These are phyloP conservation scores for Trachelus tabidus DNA, from an alignment of 2,888 invertebrate genomes.

Conservation along the genomic window DNA sequence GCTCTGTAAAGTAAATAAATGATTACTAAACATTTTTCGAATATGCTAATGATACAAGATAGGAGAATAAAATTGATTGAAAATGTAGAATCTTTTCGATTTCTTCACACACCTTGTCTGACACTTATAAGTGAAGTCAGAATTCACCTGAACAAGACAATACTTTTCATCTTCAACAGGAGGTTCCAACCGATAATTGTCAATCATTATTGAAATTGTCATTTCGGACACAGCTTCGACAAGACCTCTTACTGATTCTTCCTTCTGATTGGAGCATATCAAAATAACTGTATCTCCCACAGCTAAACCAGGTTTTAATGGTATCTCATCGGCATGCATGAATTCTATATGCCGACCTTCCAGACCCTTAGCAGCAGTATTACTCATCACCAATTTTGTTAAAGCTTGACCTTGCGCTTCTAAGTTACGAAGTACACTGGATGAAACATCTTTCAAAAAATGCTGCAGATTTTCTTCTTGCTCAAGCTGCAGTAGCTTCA, in stretches of 20 bases:
- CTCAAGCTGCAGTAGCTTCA: slow-evolving; percentile 36
- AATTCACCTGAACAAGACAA: slow-evolving; percentile 42
- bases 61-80: not conserved
- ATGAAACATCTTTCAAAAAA: slow-evolving; percentile 38
- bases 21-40: not conserved
- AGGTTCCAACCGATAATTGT: slow-evolving; percentile 32
- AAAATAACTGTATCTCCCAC: slow-evolving; percentile 41
- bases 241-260: slow-evolving; percentile 31
- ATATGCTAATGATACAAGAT: not conserved
- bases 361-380: slow-evolving; percentile 33
- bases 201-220: slow-evolving; percentile 31
- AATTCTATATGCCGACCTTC: slow-evolving; percentile 40
- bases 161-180: slow-evolving; percentile 39
- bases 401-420: slow-evolving; percentile 40
- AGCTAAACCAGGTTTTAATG: slow-evolving; percentile 37
- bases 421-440: slow-evolving; percentile 33
- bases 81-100: not conserved
- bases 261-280: slow-evolving; percentile 34
- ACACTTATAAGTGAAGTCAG: slow-evolving; percentile 43
- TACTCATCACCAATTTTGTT: slow-evolving; percentile 35
- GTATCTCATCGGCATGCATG: slow-evolving; percentile 29
- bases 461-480: slow-evolving; percentile 39
- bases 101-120: slow-evolving; percentile 34
- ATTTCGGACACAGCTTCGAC: slow-evolving; percentile 34
- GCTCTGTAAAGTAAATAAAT: slow-evolving; percentile 34